Base-by-base conservation (phyloP, 2,888 invertebrate genomes). In the Epinotia bilunana region DNA sequence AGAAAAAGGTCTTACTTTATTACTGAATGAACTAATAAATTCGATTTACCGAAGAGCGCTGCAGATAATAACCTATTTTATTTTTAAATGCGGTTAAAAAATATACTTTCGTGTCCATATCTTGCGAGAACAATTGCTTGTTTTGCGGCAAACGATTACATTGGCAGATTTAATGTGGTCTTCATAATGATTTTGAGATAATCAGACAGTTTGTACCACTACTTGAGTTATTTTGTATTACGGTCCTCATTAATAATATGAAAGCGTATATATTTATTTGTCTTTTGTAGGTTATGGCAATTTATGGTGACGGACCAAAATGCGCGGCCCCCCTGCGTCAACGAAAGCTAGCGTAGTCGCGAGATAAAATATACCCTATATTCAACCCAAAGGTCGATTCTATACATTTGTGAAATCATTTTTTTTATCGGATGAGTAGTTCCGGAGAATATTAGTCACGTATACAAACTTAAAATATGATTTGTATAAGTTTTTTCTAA, bases 11-110 rank as follows among this genome's bases (percentile, higher is more conserved):
- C 80, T 78, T 86, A 87, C 87, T 91, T 91, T 91, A 91, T 90
- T 87, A 88, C 86, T 86, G 89, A 88, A 90, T 88, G 89, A 86
- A 87, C 85, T 82, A 83, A 91, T 91, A 91, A 91, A 91, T 91
- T 88, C 85, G 83, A 85, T 89, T 87, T 88, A 89, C 83, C 86
- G 86, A 86, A 83, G 80, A 82, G 81, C 83, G 80, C 79, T 83
- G 84, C 82, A 85, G 87, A 88, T 88, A 89, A 89, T 88, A 89
- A 86, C 86, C 87, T 85, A 86, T 87, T 88, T 88, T 69, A 75
- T 79, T 76, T 77, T 77, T 77, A 65, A 88, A 86, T 83, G 84
- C 83, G 83, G 83, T 83, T 83, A 86, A 84, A 33, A 86, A 86
- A 86, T 83, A 80, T 77, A 81, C 76, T 76, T 78, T 74, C 73